Evolutionary conservation across 2,888 invertebrate species (phyloP).

Genomic region (Harpalus rufipes): DNA sequence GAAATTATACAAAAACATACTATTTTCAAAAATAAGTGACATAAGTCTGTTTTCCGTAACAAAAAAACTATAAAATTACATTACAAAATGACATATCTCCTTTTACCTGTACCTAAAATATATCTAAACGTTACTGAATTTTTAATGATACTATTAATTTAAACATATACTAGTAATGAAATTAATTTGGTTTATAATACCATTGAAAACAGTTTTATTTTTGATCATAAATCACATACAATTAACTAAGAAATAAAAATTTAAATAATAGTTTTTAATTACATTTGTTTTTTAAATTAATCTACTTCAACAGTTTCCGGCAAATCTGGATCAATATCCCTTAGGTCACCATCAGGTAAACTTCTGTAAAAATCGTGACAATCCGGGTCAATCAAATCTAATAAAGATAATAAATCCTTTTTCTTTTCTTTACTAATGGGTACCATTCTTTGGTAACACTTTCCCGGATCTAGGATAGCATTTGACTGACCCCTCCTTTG

Average conservation of each 20-base stretch:
- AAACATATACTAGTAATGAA: not conserved
- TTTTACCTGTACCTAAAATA: not conserved
- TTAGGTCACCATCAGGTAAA: constrained; percentile 1
- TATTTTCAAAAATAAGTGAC: not conserved
- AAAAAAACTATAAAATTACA: not conserved
- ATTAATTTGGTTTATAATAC: no score
- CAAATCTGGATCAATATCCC: constrained; percentile 19
- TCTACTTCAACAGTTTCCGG: constrained; percentile 3
- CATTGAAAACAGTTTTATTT: no score
- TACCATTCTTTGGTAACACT: constrained; percentile 1
- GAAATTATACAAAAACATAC: no score
- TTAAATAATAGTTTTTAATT: not conserved
- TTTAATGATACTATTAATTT: constrained; percentile 7
- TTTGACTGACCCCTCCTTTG: not conserved
- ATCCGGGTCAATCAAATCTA: constrained; percentile 16
- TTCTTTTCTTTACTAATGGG: constrained; percentile 13
- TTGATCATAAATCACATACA: no score
- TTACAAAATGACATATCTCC: not conserved
- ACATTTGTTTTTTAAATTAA: not conserved
- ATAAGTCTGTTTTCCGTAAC: not conserved
- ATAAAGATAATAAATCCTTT: constrained; percentile 8
- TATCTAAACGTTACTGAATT: not conserved
- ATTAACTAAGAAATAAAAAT: no score
- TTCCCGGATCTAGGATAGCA: not conserved
- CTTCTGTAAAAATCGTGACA: constrained; percentile 4